Base-by-base conservation (phyloP, 2,113 vertebrate genomes). In the Natator depressus region DNA sequence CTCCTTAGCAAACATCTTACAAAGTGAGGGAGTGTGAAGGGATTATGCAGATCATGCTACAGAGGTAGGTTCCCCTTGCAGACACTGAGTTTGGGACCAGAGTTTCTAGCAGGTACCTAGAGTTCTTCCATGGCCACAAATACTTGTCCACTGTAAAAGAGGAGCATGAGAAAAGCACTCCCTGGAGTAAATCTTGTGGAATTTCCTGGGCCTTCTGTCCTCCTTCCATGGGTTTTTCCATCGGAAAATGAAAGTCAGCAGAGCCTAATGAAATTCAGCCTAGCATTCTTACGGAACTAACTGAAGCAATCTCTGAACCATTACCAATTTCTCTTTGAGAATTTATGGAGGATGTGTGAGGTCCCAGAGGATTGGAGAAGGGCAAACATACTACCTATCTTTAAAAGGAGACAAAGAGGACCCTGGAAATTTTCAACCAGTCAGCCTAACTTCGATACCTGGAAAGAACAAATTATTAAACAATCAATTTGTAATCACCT, bases 1-100 rank as follows among this genome's bases (percentile, higher is more conserved):
- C 75, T 57, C 49, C 62, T 80, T 72, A 55, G 90, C 91, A 82
- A 90, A 65, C 46, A 69, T 97, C 78, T 31, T 35, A 29, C 57
- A 42, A 46, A 17, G 72, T n/a, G 2, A 31, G 29, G 17, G 5
- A 72, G n/a, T 9, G 5, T 38, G n/a, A 89, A 94, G 83, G 50
- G 3, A 25, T 35, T 81, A 81, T 1, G 2, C 38, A 47, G 19
- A 31, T 42, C 29, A 16, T n/a, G 11, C 10, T 7, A 76, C 59
- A 31, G 35, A 16, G 2, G 3, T 47, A 93, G 57, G 20, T 55
- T 25, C 0, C 0, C 65, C 69, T 57, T 38, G 69, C 13, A 80
- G 92, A 38, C 72, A 47, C 42, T n/a, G 46, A 22, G 17, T 79
- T 65, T 84, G 42, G 51, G 46, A 87, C 13, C 12, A 53, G 25